Evolutionary conservation across 2,797 vertebrate species (phyloP), one percentile per base, ranked within the genome.

Genomic region (Chrysocyon brachyurus): DNA sequence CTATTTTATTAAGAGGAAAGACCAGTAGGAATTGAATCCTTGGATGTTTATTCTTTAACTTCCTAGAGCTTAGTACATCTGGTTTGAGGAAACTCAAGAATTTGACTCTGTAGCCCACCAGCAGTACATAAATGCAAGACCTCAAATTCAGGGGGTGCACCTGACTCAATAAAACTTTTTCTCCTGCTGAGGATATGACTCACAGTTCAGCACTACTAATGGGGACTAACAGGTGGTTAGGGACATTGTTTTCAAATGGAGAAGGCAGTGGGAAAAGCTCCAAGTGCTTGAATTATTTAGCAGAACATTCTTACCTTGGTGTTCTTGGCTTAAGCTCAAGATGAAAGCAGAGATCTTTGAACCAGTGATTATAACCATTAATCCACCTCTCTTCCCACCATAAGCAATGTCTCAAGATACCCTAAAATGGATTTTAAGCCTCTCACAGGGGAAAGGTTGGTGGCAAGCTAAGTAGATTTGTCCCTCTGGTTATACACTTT

Each of bases 261-360:
- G 26, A 66, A 89, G 6, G 22, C 46, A 89, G 12, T 26, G 90
- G 46, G 75, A 84, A 90, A 93, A 83, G 2, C n/a, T 88, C 83
- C n/a, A 79, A 86, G 52, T 72, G 24, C 81, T 81, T 87, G 68
- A 96, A 84, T 87, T 84, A 84, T 68, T 87, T 89, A 90, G 36
- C n/a, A 87, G 57, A 79, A 75, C n/a, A 57, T 70, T 31, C 59
- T 87, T 94, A 93, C 70, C 22, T 90, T 73, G 17, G 36, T 90
- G 4, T 83, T 91, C n/a, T 93, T 87, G 72, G 54, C 36, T 93
- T 91, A 59, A 77, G 26, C 46, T 95, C 82, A 92, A 94, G 36
- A 81, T 36, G 59, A 95, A 89, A 81, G 59, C 54, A 90, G 54
- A 97, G 36, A 87, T 95, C n/a, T 46, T 92, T 0, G 8, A 96